These are phyloP conservation scores for Caenorhabditis drosophilae DNA, from an alignment of 2,888 invertebrate species.

Conservation along the genomic window DNA sequence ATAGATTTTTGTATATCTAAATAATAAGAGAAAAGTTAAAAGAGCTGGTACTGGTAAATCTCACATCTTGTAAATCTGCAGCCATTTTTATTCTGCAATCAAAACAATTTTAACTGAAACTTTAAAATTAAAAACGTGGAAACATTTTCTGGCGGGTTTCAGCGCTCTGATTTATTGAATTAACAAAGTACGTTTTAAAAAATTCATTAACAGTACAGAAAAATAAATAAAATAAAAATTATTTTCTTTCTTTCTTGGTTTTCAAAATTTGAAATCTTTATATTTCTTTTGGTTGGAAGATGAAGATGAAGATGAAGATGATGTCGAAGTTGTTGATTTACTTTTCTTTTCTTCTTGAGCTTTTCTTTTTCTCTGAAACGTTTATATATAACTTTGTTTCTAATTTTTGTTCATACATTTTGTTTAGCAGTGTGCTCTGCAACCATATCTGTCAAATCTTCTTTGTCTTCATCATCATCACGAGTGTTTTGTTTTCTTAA, in stretches of 20 bases:
- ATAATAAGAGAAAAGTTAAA: no score
- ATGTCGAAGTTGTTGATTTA: slow-evolving; percentile 15
- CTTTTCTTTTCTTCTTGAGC: slow-evolving; percentile 67
- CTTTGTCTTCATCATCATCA: slow-evolving; percentile 73
- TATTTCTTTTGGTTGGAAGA: slow-evolving; percentile 59
- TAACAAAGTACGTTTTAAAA: background rate
- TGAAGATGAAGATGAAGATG: slow-evolving; percentile 16
- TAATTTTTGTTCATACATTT: slow-evolving; percentile 76
- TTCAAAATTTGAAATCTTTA: slow-evolving; percentile 68
- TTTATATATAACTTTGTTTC: slow-evolving; percentile 1
- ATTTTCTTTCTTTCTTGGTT: background rate
- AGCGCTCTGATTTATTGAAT: slow-evolving; percentile 1
- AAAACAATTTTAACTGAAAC: background rate
- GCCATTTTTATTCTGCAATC: slow-evolving; percentile 30
- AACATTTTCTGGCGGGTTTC: no score
- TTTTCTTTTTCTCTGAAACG: slow-evolving; percentile 67
- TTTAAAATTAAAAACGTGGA: background rate
- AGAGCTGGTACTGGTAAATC: no score
- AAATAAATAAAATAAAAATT: slow-evolving; percentile 1
- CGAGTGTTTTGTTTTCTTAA: slow-evolving; percentile 83
- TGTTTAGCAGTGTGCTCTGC: slow-evolving; percentile 96
- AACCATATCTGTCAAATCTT: slow-evolving; percentile 97
- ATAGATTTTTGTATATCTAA: slow-evolving; percentile 40
- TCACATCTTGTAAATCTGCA: slow-evolving; percentile 46
- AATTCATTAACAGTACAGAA: background rate